Evolutionary conservation across 2,888 invertebrate species (phyloP).

Genomic region (Idaea biselata): DNA sequence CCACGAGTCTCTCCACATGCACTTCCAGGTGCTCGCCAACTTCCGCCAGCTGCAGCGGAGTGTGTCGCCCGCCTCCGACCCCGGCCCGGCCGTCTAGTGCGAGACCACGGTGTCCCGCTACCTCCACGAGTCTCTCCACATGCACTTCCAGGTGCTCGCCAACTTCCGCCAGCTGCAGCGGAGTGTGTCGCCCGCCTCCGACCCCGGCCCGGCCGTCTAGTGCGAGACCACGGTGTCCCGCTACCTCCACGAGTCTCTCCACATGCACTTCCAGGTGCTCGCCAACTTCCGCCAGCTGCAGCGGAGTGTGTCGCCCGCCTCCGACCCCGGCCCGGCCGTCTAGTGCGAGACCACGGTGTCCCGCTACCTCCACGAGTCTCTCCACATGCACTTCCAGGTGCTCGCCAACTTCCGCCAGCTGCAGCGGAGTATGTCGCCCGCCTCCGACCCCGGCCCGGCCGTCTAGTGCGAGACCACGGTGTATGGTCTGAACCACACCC

Average conservation of each 20-base stretch:
- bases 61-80: slow-evolving; percentile 14
- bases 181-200: slow-evolving; percentile 17
- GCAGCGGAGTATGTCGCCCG: slow-evolving; percentile 33
- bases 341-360: too few species aligned
- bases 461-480: neutral
- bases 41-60: slow-evolving; percentile 65
- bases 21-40: slow-evolving; percentile 87
- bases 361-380: slow-evolving; percentile 38
- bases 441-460: slow-evolving; percentile 26
- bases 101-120: too few species aligned
- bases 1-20: slow-evolving; percentile 81
- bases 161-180: slow-evolving; percentile 71
- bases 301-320: slow-evolving; percentile 27
- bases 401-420: slow-evolving; percentile 79
- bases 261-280: slow-evolving; percentile 89
- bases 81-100: slow-evolving; percentile 18
- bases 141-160: slow-evolving; percentile 89
- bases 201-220: slow-evolving; percentile 20
- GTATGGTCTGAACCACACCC: too few species aligned
- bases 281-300: slow-evolving; percentile 75
- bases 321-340: slow-evolving; percentile 22
- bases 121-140: slow-evolving; percentile 73
- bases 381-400: slow-evolving; percentile 90
- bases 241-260: slow-evolving; percentile 61
- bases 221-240: too few species aligned